Evolutionary conservation across 2,888 invertebrate genomes (phyloP).

Genomic region (Aporophyla nigra): DNA sequence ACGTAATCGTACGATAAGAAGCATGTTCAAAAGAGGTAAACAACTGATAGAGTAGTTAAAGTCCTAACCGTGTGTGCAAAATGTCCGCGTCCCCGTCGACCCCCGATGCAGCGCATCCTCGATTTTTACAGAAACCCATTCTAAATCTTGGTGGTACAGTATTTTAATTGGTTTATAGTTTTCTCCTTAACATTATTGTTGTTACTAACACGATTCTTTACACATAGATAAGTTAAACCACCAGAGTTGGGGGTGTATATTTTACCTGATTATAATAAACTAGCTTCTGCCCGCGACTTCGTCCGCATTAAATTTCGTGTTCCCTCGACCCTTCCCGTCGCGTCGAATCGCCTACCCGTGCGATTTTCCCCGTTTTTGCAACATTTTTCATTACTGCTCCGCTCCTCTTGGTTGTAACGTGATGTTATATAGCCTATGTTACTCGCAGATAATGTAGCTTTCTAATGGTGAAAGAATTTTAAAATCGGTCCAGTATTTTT

Average conservation of each 20-base stretch:
- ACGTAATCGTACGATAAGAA: slow-evolving; percentile 45
- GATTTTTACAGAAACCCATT: slow-evolving; percentile 78
- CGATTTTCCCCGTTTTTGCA: too few relatives aligned
- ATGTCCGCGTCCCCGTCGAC: slow-evolving; percentile 74
- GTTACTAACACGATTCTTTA: slow-evolving; percentile 28
- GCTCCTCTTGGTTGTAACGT: too few relatives aligned
- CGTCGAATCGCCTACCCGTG: too few relatives aligned
- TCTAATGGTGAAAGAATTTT: too few relatives aligned
- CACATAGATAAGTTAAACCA: background rate
- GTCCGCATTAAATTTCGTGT: too few relatives aligned
- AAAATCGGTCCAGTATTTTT: too few relatives aligned
- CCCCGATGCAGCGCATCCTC: slow-evolving; percentile 84
- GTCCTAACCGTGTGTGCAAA: slow-evolving; percentile 51
- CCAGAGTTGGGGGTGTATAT: background rate
- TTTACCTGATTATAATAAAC: background rate
- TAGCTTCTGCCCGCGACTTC: too few relatives aligned
- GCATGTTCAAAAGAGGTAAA: slow-evolving; percentile 84
- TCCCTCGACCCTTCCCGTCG: too few relatives aligned
- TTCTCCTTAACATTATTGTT: background rate
- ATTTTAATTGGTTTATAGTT: slow-evolving; percentile 63
- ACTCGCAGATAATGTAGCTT: too few relatives aligned
- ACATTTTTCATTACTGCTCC: too few relatives aligned
- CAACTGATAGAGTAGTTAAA: slow-evolving; percentile 56
- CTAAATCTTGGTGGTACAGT: slow-evolving; percentile 80
- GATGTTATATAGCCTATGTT: too few relatives aligned